A percentile compares a stretch with the other conserved stretches of the same genome.
These are phyloP conservation scores for Trichacis sp. DNA, from an alignment of 2,888 invertebrate genomes.

Conservation along the genomic window DNA sequence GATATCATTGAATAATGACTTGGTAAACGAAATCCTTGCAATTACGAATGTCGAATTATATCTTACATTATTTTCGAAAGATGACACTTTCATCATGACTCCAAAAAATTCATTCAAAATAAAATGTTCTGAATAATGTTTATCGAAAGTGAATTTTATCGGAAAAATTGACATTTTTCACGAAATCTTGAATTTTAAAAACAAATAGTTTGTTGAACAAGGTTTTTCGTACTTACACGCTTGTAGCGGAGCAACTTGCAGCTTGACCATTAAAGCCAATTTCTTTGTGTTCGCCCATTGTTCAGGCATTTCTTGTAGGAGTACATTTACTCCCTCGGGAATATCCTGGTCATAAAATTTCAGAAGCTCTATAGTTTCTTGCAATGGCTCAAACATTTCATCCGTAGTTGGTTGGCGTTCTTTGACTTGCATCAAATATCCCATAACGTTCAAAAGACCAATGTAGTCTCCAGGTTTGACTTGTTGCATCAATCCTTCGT, in stretches of 20 bases:
- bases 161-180: too few relatives aligned
- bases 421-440: slow-evolving; percentile 90
- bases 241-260: slow-evolving; percentile 94
- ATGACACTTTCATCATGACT: too few relatives aligned
- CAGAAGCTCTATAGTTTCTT: slow-evolving; percentile 91
- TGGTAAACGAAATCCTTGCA: too few relatives aligned
- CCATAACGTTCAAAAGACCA: slow-evolving; percentile 93
- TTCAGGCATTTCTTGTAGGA: slow-evolving; percentile 92
- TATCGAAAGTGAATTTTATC: too few relatives aligned
- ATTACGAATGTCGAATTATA: too few relatives aligned
- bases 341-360: slow-evolving; percentile 97
- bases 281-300: slow-evolving; percentile 97
- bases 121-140: too few relatives aligned
- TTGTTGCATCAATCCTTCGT: slow-evolving; percentile 80
- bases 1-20: too few relatives aligned
- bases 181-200: too few relatives aligned
- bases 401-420: slow-evolving; percentile 90
- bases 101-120: too few relatives aligned
- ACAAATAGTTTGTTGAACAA: too few relatives aligned
- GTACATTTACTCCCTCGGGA: slow-evolving; percentile 93
- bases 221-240: slow-evolving; percentile 76
- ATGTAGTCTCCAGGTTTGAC: slow-evolving; percentile 87
- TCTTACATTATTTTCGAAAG: too few relatives aligned
- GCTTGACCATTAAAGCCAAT: slow-evolving; percentile 89
- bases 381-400: slow-evolving; percentile 95